Percentiles rank a stretch among this genome's conserved stretches.
Conservation (phyloP, 2,113 vertebrate genomes). For the Indicator maculatus region DNA sequence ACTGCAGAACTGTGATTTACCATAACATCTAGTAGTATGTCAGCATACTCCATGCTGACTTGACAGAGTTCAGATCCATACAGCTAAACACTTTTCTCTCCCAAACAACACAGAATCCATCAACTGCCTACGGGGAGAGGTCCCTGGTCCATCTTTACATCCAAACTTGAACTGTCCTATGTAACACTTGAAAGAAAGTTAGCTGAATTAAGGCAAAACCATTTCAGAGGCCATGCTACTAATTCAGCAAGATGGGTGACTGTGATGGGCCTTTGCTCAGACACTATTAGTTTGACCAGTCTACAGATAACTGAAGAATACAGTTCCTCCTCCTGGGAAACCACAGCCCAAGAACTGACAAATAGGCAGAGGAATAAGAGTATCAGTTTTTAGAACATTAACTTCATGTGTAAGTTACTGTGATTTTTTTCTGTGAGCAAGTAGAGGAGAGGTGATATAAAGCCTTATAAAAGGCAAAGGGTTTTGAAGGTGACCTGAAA, state of each 20-base stretch:
- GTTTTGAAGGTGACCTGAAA: slow-evolving; percentile 16
- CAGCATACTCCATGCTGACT: not conserved
- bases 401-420: not conserved
- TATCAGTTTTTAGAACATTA: not conserved
- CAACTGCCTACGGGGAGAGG: not conserved
- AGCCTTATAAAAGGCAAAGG: slow-evolving; percentile 6
- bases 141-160: not conserved
- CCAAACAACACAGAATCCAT: not conserved
- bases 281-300: not conserved
- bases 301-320: not conserved
- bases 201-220: not conserved
- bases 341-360: not conserved
- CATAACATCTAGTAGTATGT: not conserved
- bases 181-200: not conserved
- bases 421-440: not conserved
- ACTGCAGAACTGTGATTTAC: not conserved
- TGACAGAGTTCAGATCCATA: not conserved
- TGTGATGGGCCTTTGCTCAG: not conserved
- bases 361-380: not conserved
- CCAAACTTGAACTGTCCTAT: not conserved
- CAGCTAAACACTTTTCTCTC: not conserved
- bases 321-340: slow-evolving; percentile 4
- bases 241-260: not conserved
- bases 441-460: not conserved
- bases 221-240: not conserved